Evolutionary conservation across 1,140 invertebrate species (phyloP), one percentile per base, ranked within the genome.

Genomic region (Akabosia matsudoensis): DNA sequence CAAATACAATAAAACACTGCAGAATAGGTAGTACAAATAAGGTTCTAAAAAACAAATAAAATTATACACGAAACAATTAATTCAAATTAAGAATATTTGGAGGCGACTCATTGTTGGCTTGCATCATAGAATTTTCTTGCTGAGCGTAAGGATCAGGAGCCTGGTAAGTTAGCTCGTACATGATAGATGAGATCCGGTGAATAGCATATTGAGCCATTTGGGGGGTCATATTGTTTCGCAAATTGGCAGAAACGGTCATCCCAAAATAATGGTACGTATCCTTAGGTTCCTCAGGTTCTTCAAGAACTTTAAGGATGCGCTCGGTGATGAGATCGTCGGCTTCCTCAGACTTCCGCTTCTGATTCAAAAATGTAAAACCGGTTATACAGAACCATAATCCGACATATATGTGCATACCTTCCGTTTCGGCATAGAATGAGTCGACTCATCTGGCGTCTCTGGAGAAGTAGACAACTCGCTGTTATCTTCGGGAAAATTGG

Each of bases 181-280:
- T 7, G 7, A 28, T 10, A 24, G n/a, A 22, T 10, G n/a, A 28
- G 10, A 64, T 28, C 56, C 56, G 4, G 7, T 13, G 7, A 16
- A 71, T 71, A 16, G 70, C 70, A 71, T 30, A 71, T 26, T 71
- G 16, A 14, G 71, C 71, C 14, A 16, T 73, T 16, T 34, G 24
- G 24, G 7, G 7, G 4, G 54, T 13, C n/a, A 24, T 7, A 22
- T n/a, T 14, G 4, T 22, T 61, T 22, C 7, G 14, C 24, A 7
- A 10, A n/a, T 61, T 61, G 14, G 7, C 10, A n/a, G 45, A 14
- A 4, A 61, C n/a, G 13, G 54, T 61, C 54, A 61, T 61, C 4
- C 54, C 54, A 61, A 61, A 61, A 24, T 61, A 22, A 22, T 61
- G 24, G 54, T 7, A 14, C 24, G 13, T 3, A 22, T 61, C 54